Evolutionary conservation across 2,888 invertebrate genomes (phyloP), one percentile per base, ranked within the genome.

Genomic region (Agrochola lychnidis): DNA sequence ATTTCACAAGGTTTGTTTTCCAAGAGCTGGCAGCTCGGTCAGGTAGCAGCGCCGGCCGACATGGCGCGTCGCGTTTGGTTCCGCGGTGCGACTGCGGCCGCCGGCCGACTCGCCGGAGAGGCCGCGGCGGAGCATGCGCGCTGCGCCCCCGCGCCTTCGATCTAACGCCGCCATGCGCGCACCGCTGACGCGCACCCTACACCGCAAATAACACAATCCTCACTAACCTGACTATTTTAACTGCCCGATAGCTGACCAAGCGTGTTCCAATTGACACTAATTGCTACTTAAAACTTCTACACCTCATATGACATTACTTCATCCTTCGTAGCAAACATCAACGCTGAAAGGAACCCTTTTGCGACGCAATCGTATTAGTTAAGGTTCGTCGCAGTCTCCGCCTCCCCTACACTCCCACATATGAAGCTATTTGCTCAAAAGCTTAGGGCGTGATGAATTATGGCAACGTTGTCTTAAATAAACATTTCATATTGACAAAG

Each of bases 41-140:
- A 95, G 90, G 96, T 96, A 89, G 94, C 93, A 94, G 92, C 92
- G 92, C 91, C 91, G 91, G 94, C 92, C 95, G 94, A 94, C 96
- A 96, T 96, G 94, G 93, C 94, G 94, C 90, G 93, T 93, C 94
- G 94, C 92, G 91, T 87, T 89, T 94, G 92, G 91, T 91, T 91
- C 86, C 95, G 94, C 95, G 96, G 92, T 92, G 93, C 94, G 95
- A 96, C 95, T 96, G 96, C 94, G 95, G 95, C 92, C 90, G 91
- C 89, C 90, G 89, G 88, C 89, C 92, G 91, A 88, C 91, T 90
- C 91, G 92, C 91, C 89, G 92, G 92, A 87, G 91, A 90, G 90
- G 89, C 89, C 91, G 88, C 85, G 86, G 89, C 83, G 88, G 90
- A 90, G 94, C 95, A 93, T 93, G 95, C 94, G 95, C 93, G 87